A percentile compares a stretch with the other conserved stretches of the same genome.
Conservation (phyloP, 2,797 vertebrate genomes). For the Amblyopsis hoosieri region DNA sequence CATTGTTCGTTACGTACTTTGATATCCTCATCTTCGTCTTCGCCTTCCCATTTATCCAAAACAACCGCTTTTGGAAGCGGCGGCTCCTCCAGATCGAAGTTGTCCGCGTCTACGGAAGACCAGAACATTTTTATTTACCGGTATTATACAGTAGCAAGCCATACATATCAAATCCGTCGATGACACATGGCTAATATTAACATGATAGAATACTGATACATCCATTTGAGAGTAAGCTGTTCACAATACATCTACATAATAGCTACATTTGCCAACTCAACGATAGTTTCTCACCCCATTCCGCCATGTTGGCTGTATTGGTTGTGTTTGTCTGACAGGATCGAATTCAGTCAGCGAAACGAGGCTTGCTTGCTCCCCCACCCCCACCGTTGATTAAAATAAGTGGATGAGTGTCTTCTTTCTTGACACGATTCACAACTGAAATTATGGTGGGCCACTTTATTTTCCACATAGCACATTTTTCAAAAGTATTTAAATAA, state of each 20-base stretch:
- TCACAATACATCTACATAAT: too few species aligned
- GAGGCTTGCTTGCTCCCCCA: not conserved
- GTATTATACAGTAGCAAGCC: not conserved
- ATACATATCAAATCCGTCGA: not conserved
- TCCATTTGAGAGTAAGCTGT: not conserved
- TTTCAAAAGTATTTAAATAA: too few species aligned
- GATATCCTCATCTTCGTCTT: conserved; percentile 91
- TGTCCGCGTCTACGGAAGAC: conserved; percentile 84
- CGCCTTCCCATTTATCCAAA: conserved; percentile 86
- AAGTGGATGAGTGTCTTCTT: too few species aligned
- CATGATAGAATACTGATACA: not conserved
- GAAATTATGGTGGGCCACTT: too few species aligned
- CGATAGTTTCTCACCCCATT: conserved; percentile 85
- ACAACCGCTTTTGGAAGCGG: conserved; percentile 77
- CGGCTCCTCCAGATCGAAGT: conserved; percentile 85
- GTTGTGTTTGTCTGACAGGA: conserved; percentile 73
- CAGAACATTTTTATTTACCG: conserved; percentile 19
- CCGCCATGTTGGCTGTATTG: conserved; percentile 83
- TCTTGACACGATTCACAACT: too few species aligned
- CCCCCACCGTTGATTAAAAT: too few species aligned
- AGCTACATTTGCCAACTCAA: conserved; percentile 26
- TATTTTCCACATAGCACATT: too few species aligned
- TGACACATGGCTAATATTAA: not conserved
- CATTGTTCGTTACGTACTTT: conserved; percentile 74
- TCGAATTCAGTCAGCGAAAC: conserved; percentile 5